Evolutionary conservation across 2,113 vertebrate species (phyloP).

Genomic region (Notiomystis cincta): DNA sequence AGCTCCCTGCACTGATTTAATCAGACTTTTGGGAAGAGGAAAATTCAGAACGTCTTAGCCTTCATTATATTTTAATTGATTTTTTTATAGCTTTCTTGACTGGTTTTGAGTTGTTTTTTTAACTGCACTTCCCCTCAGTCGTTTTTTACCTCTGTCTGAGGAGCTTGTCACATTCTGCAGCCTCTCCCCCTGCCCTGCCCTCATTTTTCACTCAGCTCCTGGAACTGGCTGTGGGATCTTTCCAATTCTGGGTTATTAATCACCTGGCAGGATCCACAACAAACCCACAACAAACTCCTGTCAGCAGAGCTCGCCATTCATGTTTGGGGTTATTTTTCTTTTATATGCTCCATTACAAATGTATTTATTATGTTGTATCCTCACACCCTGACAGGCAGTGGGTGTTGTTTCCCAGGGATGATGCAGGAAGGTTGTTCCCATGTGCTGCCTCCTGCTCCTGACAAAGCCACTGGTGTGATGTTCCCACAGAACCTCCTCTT

Average conservation of each 20-base stretch:
- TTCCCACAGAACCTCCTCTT: not conserved
- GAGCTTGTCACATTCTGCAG: not conserved
- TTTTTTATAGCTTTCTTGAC: not conserved
- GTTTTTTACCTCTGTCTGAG: not conserved
- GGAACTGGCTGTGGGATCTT: not conserved
- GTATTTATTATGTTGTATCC: not conserved
- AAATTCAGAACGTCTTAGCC: not conserved
- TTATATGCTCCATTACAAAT: not conserved
- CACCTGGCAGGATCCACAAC: not conserved
- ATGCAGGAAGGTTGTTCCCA: not conserved
- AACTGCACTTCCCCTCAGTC: not conserved
- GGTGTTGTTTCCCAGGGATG: not conserved
- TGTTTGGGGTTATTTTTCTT: not conserved
- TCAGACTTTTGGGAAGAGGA: not conserved
- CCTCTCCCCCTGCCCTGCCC: not conserved
- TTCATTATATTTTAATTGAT: not conserved
- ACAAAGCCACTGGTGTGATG: not conserved
- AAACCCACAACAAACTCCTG: not conserved
- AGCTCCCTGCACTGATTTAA: not conserved
- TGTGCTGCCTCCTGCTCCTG: not conserved
- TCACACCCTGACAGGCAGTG: not conserved
- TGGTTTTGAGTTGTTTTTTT: not conserved
- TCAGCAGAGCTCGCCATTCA: not conserved
- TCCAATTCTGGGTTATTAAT: not conserved
- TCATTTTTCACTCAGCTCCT: not conserved